Base-by-base conservation (phyloP, 1,140 invertebrate genomes). In the Macrobrachium nipponense region DNA sequence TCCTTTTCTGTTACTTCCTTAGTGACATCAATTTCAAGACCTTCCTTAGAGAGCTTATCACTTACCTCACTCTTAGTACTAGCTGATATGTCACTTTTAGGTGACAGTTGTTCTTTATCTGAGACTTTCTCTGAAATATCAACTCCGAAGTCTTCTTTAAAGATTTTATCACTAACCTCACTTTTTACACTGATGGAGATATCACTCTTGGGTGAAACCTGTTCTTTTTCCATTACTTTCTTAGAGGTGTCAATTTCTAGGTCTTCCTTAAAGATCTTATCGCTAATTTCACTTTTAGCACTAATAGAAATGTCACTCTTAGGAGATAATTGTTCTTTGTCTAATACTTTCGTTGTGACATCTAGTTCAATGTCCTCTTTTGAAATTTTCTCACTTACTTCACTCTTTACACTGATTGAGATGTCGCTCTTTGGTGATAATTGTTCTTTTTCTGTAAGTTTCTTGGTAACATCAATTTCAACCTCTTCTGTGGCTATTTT, bases 21-120 rank as follows among this genome's bases (percentile, higher is more conserved):
- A 18, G 58, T 23, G 44, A 83, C 72, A 20, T 79, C 82, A 36
- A 44, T 59, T 23, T 17, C 59, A 20, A 87, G 75, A 92, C 44
- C 91, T 90, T 80, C 91, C 89, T 89, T 91, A 85, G 90, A 91
- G 61, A 89, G 90, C 90, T 89, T 90, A 89, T 20, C 89, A 89
- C 17, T 90, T 90, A 90, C 83, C 88, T 86, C 58, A 90, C 90
- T 79, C 90, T 87, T 79, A 90, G 89, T 3, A 88, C 66, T 89
- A 90, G 90, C 80, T 43, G 89, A 89, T 62, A 66, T 82, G 58
- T 81, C 80, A 81, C 80, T 81, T 12, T 51, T 76, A 20, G 82
- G 82, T 20, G 82, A 83, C 10, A 81, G 59, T 5, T 85, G 68
- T 51, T 75, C 80, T 78, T 87, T 80, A 10, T 78, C 88, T 79